phyloP scores from a whole-genome alignment of 2,113 vertebrate species.

The Octodon degus region DNA sequence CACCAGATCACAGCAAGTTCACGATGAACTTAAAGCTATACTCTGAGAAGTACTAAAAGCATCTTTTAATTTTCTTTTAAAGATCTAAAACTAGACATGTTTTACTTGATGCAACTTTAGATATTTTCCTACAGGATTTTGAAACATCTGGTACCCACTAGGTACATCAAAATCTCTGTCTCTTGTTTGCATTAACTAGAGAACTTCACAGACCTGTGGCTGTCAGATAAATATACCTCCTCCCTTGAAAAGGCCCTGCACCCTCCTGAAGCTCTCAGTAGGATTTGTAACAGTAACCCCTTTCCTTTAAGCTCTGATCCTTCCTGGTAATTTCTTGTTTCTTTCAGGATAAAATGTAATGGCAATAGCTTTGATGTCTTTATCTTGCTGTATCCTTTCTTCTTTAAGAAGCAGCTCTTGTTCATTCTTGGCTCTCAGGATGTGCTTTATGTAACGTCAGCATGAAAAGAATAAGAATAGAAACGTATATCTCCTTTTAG shows the following conservation, averaged over 20 bases:
- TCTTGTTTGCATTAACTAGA: conserved; percentile 65
- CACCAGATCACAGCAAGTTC: neutral
- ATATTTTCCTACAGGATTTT: conserved; percentile 55
- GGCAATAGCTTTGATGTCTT: conserved; percentile 82
- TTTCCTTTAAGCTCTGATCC: conserved; percentile 75
- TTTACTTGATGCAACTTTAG: conserved; percentile 38
- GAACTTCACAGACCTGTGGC: conserved; percentile 35
- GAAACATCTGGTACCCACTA: conserved; percentile 21
- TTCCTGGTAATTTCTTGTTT: conserved; percentile 73
- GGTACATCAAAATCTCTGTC: conserved; percentile 47
- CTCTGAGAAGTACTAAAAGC: conserved; percentile 62
- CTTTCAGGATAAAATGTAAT: conserved; percentile 68
- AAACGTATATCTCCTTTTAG: conserved; percentile 62
- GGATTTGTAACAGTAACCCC: conserved; percentile 64
- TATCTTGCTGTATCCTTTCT: conserved; percentile 78
- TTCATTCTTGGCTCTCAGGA: conserved; percentile 63
- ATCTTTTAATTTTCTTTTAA: conserved; percentile 49
- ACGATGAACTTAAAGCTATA: conserved; percentile 42
- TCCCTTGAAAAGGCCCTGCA: conserved; percentile 62
- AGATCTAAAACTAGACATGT: conserved; percentile 32
- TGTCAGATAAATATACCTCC: conserved; percentile 56
- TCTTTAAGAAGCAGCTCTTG: conserved; percentile 78
- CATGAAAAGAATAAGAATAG: conserved; percentile 69
- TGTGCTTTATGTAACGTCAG: conserved; percentile 65
- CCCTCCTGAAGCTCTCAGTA: conserved; percentile 48